A percentile compares a stretch with the other conserved stretches of the same genome.
These are phyloP conservation scores for Mnemiopsis leidyi DNA, from an alignment of 37 sponge, comb jelly and placozoan species.

Conservation along the genomic window DNA sequence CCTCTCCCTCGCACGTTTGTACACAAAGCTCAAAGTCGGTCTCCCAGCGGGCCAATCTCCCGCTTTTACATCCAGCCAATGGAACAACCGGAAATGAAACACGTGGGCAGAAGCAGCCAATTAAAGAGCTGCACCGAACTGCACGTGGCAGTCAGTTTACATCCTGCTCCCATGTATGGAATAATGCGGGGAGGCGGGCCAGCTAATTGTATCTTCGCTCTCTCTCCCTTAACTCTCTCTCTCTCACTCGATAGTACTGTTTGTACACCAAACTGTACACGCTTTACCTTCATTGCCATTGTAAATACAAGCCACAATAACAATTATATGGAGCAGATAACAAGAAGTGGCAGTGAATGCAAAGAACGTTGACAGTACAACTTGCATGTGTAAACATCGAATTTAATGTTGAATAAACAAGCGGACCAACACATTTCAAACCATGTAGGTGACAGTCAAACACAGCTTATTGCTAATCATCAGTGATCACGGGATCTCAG, in stretches of 20 bases:
- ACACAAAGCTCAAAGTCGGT: not conserved
- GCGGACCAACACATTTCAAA: too few relatives aligned
- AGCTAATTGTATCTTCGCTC: not conserved
- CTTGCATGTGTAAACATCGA: too few relatives aligned
- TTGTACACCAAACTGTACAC: not conserved
- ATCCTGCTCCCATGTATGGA: not conserved
- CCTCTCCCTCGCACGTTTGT: not conserved
- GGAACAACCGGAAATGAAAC: not conserved
- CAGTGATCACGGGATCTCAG: too few relatives aligned
- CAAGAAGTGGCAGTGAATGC: too few relatives aligned
- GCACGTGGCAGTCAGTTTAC: not conserved
- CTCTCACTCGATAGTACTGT: not conserved
- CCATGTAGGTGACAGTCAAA: too few relatives aligned
- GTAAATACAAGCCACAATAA: too few relatives aligned
- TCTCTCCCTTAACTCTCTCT: not conserved
- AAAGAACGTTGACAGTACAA: too few relatives aligned
- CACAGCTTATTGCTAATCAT: too few relatives aligned
- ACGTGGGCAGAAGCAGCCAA: not conserved
- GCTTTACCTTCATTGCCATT: too few relatives aligned
- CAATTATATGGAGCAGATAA: too few relatives aligned
- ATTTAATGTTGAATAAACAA: too few relatives aligned
- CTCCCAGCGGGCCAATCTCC: not conserved
- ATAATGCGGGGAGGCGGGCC: not conserved
- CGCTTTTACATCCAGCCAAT: not conserved
- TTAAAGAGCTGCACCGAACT: not conserved